Percentiles rank a stretch among this genome's conserved stretches.
Evolutionary conservation across 2,888 invertebrate species (phyloP).

Genomic region (Schizotus pectinicornis): DNA sequence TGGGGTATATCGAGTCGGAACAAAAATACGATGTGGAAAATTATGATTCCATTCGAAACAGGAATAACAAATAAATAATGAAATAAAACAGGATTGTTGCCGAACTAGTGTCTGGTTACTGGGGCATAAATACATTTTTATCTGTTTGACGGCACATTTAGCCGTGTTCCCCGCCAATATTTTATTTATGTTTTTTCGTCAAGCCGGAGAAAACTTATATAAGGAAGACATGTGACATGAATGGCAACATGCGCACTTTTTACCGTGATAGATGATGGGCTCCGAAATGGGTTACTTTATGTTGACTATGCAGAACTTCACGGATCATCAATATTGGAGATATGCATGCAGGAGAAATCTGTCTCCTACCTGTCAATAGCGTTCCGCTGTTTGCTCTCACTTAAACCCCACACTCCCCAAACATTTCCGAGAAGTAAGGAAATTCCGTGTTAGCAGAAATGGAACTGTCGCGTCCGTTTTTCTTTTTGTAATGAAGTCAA

Average conservation of each 20-base stretch:
- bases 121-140: slow-evolving; percentile 16
- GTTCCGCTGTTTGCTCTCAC: slow-evolving; percentile 28
- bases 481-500: slow-evolving; percentile 11
- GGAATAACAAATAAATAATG: slow-evolving; percentile 1
- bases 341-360: slow-evolving; percentile 31
- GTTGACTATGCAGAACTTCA: slow-evolving; percentile 35
- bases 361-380: slow-evolving; percentile 33
- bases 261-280: slow-evolving; percentile 33
- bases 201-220: slow-evolving; percentile 15
- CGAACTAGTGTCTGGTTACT: background rate
- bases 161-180: slow-evolving; percentile 18
- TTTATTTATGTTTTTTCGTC: slow-evolving; percentile 26
- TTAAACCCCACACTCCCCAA: slow-evolving; percentile 12
- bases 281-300: slow-evolving; percentile 31
- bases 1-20: no score
- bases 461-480: slow-evolving; percentile 15
- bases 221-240: slow-evolving; percentile 27
- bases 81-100: background rate
- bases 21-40: no score
- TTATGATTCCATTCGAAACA: background rate
- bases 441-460: slow-evolving; percentile 14
- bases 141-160: slow-evolving; percentile 26
- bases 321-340: slow-evolving; percentile 35
- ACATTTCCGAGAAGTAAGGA: slow-evolving; percentile 15
- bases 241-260: slow-evolving; percentile 27